Conservation (phyloP, 1,140 invertebrate species). For the Metaphire vulgaris region DNA sequence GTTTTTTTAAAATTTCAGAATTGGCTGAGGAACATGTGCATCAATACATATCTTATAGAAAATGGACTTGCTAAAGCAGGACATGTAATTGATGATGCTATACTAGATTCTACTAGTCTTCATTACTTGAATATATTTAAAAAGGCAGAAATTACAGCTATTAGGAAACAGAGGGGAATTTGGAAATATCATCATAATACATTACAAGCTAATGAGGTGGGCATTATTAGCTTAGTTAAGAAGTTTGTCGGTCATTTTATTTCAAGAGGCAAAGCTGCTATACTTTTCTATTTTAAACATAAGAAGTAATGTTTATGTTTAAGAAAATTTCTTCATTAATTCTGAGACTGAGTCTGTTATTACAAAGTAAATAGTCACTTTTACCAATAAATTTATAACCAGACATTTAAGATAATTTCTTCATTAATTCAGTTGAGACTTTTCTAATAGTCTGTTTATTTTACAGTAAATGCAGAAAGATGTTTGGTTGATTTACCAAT, state of each 20-base stretch:
- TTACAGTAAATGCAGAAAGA: too few species aligned
- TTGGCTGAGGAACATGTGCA: neutral
- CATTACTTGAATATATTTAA: neutral
- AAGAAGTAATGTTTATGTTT: neutral
- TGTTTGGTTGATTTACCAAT: too few species aligned
- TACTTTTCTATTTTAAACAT: neutral
- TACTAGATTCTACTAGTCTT: neutral
- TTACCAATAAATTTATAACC: too few species aligned
- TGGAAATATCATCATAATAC: neutral
- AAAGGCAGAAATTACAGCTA: neutral
- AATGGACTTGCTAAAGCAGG: neutral
- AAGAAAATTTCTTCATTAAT: too few species aligned
- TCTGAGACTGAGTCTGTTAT: too few species aligned
- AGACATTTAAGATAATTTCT: too few species aligned
- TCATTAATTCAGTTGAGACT: too few species aligned
- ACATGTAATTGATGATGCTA: neutral
- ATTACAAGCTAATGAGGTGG: too few species aligned
- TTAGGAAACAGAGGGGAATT: neutral
- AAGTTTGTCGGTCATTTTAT: neutral
- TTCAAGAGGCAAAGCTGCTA: neutral
- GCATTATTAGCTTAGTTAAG: neutral
- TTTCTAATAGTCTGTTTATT: too few species aligned
- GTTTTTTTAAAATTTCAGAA: too few species aligned
- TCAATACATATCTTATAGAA: neutral
- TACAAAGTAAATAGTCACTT: too few species aligned